Conservation (phyloP, 2,888 invertebrate genomes). For the Scrobipalpa costella region DNA sequence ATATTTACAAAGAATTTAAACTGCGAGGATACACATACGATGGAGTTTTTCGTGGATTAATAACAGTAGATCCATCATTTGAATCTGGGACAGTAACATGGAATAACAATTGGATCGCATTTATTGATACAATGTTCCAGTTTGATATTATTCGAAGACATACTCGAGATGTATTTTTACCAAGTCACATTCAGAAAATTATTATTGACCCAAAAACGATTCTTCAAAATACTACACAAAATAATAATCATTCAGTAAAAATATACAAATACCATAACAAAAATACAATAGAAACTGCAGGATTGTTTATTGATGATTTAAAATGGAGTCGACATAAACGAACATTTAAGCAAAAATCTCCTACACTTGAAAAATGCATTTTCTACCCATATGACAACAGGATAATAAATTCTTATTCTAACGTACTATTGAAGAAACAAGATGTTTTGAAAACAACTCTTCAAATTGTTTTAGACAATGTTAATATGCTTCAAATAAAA, state of each 20-base stretch:
- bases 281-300: neutral
- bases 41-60: neutral
- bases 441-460: neutral
- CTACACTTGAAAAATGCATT: neutral
- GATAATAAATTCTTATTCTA: neutral
- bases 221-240: neutral
- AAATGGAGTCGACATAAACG: neutral
- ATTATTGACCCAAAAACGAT: neutral
- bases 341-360: neutral
- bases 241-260: neutral
- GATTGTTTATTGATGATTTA: neutral
- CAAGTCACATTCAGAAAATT: neutral
- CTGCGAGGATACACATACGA: neutral
- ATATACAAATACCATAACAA: neutral
- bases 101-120: neutral
- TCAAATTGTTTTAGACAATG: neutral
- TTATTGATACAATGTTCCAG: constrained; percentile 9
- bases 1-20: constrained; percentile 6
- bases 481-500: neutral
- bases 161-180: neutral
- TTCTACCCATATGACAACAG: neutral
- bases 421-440: neutral
- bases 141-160: neutral
- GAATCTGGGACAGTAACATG: neutral
- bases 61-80: neutral